A percentile compares a stretch with the other conserved stretches of the same genome.
These are phyloP conservation scores for Homarus americanus DNA, from an alignment of 1,140 invertebrate genomes.

Conservation along the genomic window DNA sequence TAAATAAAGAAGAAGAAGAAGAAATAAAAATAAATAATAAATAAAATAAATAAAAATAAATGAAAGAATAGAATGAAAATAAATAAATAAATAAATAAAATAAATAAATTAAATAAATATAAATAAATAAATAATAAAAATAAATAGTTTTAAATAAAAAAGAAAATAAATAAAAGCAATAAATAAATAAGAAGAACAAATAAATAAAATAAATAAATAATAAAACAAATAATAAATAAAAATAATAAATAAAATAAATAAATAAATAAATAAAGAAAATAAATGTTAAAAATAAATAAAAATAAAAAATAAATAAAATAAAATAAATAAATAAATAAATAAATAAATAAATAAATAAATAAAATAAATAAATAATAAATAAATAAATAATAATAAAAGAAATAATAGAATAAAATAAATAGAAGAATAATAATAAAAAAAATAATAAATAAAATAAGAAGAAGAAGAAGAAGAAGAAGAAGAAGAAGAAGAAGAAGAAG, in stretches of 20 bases:
- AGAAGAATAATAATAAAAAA: background rate
- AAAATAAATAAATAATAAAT: background rate
- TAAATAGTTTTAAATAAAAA: background rate
- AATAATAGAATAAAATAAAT: background rate
- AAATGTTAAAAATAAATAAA: background rate
- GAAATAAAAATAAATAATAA: background rate
- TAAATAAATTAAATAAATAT: background rate
- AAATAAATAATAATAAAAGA: background rate
- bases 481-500: constrained; percentile 24
- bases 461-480: constrained; percentile 32
- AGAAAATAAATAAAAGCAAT: background rate
- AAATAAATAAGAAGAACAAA: constrained; percentile 11
- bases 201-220: constrained; percentile 21
- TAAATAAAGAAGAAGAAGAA: constrained; percentile 2
- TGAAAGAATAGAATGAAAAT: constrained; percentile 24
- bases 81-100: constrained; percentile 17
- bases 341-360: background rate
- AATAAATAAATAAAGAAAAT: background rate
- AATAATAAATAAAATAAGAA: background rate
- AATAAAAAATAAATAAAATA: background rate
- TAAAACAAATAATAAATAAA: constrained; percentile 18
- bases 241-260: background rate
- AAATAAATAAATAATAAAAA: background rate
- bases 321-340: constrained; percentile 4
- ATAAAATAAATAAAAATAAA: constrained; percentile 10